phyloP scores from a whole-genome alignment of 2,113 vertebrate species.

The Aldabrachelys gigantea region DNA sequence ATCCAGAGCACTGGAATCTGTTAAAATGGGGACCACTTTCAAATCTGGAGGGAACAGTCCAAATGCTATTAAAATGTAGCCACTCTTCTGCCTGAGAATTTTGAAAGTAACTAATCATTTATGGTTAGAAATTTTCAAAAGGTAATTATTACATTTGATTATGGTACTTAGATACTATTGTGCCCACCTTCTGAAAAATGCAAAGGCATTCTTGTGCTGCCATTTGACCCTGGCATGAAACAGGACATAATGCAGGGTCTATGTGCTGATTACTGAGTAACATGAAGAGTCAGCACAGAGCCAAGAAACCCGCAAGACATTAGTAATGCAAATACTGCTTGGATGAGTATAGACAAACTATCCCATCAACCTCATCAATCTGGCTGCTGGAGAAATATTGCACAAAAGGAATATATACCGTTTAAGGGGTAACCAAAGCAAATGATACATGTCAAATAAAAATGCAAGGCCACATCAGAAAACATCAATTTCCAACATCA shows the following conservation, averaged over 20 bases:
- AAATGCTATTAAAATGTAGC: background rate
- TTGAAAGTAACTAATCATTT: rapidly evolving
- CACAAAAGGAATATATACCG: background rate
- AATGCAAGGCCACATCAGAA: background rate
- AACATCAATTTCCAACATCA: rapidly evolving
- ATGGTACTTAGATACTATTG: background rate
- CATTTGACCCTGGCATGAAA: background rate
- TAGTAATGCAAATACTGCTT: rapidly evolving
- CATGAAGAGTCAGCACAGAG: background rate
- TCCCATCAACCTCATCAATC: background rate
- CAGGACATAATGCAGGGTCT: background rate
- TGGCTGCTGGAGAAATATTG: background rate
- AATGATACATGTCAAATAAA: background rate
- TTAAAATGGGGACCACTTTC: background rate
- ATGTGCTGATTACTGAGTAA: background rate
- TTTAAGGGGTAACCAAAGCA: background rate
- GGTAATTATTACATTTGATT: background rate
- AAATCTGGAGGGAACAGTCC: background rate
- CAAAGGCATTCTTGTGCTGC: rapidly evolving
- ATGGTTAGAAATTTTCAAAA: background rate
- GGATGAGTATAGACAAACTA: background rate
- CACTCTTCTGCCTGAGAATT: background rate
- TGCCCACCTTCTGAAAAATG: background rate
- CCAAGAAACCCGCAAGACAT: background rate
- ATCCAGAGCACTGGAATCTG: background rate